Evolutionary conservation across 2,888 invertebrate genomes (phyloP).

Genomic region (Drosophila lacicola): DNA sequence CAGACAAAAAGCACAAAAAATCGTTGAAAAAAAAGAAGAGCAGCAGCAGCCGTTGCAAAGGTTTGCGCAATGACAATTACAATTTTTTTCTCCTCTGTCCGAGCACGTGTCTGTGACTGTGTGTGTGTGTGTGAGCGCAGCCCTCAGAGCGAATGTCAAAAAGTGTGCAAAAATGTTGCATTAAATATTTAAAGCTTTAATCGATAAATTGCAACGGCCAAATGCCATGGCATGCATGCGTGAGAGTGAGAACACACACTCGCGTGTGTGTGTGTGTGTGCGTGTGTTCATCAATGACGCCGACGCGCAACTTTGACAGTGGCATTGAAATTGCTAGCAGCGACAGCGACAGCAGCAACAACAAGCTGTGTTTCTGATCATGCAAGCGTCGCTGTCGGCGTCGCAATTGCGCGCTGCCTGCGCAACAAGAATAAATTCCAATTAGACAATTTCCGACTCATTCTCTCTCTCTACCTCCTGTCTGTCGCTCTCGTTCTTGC

Average conservation of each 20-base stretch:
- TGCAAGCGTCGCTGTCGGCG: constrained; percentile 24
- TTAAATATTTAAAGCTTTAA: constrained; percentile 6
- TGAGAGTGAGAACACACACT: background rate
- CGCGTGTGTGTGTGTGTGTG: background rate
- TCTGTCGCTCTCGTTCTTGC: background rate
- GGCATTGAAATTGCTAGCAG: constrained; percentile 67
- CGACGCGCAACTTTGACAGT: constrained; percentile 59
- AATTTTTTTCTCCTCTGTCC: background rate
- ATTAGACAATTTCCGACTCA: constrained; percentile 54
- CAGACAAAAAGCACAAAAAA: constrained; percentile 15
- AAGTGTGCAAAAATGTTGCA: constrained; percentile 1
- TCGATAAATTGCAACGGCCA: constrained; percentile 17
- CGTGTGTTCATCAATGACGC: constrained; percentile 47
- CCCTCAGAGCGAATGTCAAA: background rate
- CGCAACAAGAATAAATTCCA: constrained; percentile 47
- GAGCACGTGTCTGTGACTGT: background rate
- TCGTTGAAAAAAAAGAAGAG: constrained; percentile 15
- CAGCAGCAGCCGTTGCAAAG: constrained; percentile 1
- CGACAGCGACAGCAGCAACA: constrained; percentile 18
- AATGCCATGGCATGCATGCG: constrained; percentile 1
- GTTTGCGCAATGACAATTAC: constrained; percentile 9
- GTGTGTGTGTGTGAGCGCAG: constrained; percentile 1
- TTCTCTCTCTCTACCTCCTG: background rate
- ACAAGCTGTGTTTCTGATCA: constrained; percentile 25
- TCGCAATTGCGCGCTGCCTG: constrained; percentile 17